Base-by-base conservation (phyloP, 2,888 invertebrate species). In the Chaitophorus viminalis region DNA sequence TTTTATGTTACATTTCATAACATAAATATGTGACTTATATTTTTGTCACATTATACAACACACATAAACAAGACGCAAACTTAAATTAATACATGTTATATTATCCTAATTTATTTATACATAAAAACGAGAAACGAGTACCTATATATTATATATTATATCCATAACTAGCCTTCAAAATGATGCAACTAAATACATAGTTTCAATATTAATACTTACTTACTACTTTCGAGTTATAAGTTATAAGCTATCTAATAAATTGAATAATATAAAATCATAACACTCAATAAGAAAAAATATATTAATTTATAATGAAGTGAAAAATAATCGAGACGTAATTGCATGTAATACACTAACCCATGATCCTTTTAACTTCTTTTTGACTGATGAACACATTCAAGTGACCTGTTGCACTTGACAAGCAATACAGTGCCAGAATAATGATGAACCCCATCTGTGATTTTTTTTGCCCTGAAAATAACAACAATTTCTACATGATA, bases 301-400 rank as follows among this genome's bases (percentile, higher is more conserved):
- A 39, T 39, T 39, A 39, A 65, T 68, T 11, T 65, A 29, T 79
- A 60, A 21, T 25, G 8, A 6, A 25, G 0, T 60, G 60, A 25
- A 25, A 21, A 3, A 68, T 54, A 11, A 68, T 9, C 68, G 0
- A 21, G 31, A 70, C 14, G 3, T 36, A 36, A 5, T 36, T 36
- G 9, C 11, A 21, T 39, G 33, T 39, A 6, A 39, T 21, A 68
- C 89, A 92, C 94, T 94, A 92, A 95, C 95, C 95, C 92, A 95
- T 92, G 90, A 95, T 93, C 92, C 95, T 95, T 94, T 94, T 94
- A 91, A 95, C 95, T 93, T 95, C 95, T 90, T 94, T 94, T 91
- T 95, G 94, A 92, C 95, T 95, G 93, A 95, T 95, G 92, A 95
- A 95, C 91, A 96, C 94, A 92, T 95, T 95, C 91, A 95, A 93